Evolutionary conservation across 2,113 vertebrate genomes (phyloP).

Genomic region (Grammomys dolichurus): DNA sequence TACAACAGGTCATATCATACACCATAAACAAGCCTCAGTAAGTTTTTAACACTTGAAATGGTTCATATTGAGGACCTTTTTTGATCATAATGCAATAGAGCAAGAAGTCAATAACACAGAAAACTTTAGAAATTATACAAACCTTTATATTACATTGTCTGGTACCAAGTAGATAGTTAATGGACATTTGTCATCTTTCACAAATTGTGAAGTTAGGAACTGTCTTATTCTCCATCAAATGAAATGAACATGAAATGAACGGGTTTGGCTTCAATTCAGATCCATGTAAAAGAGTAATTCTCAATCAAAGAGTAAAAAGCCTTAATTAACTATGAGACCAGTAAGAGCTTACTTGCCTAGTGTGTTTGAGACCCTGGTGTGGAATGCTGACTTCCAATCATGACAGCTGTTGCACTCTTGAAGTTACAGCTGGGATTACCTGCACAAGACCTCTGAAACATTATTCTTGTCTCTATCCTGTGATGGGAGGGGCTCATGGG

Average conservation of each 20-base stretch:
- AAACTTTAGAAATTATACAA: neutral
- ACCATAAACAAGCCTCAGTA: neutral
- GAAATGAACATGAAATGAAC: neutral
- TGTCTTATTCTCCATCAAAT: neutral
- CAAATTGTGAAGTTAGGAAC: too few relatives aligned
- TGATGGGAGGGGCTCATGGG: neutral
- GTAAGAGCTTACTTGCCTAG: neutral
- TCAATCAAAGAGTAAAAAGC: slow-evolving; percentile 23
- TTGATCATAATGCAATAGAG: neutral
- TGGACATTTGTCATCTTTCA: neutral
- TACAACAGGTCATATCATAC: neutral
- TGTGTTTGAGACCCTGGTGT: neutral
- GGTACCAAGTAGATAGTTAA: slow-evolving; percentile 4
- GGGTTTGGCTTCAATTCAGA: neutral
- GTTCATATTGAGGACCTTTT: neutral
- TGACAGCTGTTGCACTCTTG: neutral
- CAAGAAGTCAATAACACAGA: neutral
- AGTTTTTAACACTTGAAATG: neutral
- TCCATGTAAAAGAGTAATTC: slow-evolving; percentile 17
- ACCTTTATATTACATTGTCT: slow-evolving; percentile 25
- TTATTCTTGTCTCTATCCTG: neutral
- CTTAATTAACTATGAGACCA: neutral
- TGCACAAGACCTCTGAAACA: neutral
- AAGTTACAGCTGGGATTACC: neutral
- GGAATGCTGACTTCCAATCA: neutral